Base-by-base conservation (phyloP, 2,113 vertebrate genomes). In the Brachyistius frenatus region DNA sequence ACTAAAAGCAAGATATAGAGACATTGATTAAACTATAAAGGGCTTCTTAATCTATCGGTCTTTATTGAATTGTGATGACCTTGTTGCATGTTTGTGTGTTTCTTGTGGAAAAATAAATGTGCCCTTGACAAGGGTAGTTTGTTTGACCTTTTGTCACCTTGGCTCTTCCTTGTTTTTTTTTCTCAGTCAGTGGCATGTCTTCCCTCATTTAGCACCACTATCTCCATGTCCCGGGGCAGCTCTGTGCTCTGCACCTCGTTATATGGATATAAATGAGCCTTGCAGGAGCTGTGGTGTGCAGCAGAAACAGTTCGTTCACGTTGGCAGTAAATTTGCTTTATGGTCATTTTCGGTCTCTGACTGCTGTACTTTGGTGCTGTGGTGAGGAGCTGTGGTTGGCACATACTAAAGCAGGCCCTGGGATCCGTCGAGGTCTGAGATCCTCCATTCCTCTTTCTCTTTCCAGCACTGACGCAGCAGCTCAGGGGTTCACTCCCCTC, bases 31-130 rank as follows among this genome's bases (percentile, higher is more conserved):
- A 89, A 92, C 91, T 91, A 94, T 93, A 93, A 94, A 95, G 94
- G 94, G 94, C 94, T 95, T 95, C 87, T 94, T 90, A 93, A 90
- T 92, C 90, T 91, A 92, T 87, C 74, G 44, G 91, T 94, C 93
- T 94, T 93, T 93, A 94, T 89, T 91, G 88, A 92, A 91, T 90
- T 91, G 93, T 93, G 92, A 91, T 94, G 92, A 95, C 83, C 88
- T 92, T 91, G 93, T 95, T 95, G 94, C 94, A 95, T 95, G 94
- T 95, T 88, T 95, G 92, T 94, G 93, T 94, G 84, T 93, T 93
- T 91, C 89, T 87, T 85, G 94, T 95, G 91, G 86, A 91, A 92
- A 91, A 95, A 95, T 95, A 95, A 94, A 95, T 88, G 89, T 91
- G 77, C 92, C 92, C 92, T 80, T 54, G 63, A 78, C 57, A 31